Base-by-base conservation (phyloP, 2,888 invertebrate genomes). In the Conchocele bisecta region DNA sequence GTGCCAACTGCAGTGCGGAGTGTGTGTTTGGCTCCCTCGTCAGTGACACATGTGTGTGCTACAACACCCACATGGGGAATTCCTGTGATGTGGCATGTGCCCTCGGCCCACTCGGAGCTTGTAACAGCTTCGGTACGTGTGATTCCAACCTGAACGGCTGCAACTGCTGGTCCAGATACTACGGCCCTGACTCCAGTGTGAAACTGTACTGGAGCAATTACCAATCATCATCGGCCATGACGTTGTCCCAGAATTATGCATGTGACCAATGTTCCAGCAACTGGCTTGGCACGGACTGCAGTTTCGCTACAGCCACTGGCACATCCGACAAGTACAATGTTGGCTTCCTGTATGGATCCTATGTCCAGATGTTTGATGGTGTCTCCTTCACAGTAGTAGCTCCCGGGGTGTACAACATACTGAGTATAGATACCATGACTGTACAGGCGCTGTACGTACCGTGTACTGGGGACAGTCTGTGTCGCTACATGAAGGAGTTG, bases 211-310 rank as follows among this genome's bases (percentile, higher is more conserved):
- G 82, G 85, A 63, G 48, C 1, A 63, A 64, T 1, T 65, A 67
- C 33, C 9, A 51, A n/a, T 17, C 41, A 26, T 44, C 42, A 13
- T 42, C 50, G 2, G 56, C 9, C 28, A 39, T 57, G 28, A 41
- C 15, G n/a, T 48, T 54, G 20, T 29, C 56, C 5, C 33, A 63
- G n/a, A 64, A 77, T 17, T 81, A 82, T 48, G 46, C 82, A 0
- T 84, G 86, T 70, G 53, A 72, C 3, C 46, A 31, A 2, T 86
- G 86, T 58, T 81, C 86, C 15, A 61, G 50, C 22, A 74, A 75
- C n/a, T 84, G 84, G 85, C 29, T 59, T 15, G 83, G 85, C 7
- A 51, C 51, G 9, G 79, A 85, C 54, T 86, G 86, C 54, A 64
- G 70, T 51, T 66, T 84, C 56, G 79, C 80, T 1, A 51, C 75